Base-by-base conservation (phyloP, 2,113 vertebrate species). In the Chelonoidis abingdonii region DNA sequence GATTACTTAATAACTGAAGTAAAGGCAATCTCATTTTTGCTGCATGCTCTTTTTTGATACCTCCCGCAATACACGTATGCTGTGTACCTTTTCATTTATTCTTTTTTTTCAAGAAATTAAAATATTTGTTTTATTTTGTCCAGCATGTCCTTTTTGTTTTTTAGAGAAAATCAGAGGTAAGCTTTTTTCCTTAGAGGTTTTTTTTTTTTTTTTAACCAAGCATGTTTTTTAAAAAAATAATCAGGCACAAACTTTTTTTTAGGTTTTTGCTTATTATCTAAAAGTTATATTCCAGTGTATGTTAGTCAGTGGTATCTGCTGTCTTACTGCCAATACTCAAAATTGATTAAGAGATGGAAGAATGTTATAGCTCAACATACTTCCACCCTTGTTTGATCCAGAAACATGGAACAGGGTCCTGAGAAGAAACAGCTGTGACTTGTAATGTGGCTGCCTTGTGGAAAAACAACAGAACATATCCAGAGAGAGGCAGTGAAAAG, bases 41-140 rank as follows among this genome's bases (percentile, higher is more conserved):
- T 98, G 98, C 98, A 98, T 98, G 98, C 53, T n/a, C 93, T 95
- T 94, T 86, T 87, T 49, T 76, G 44, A 12, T 89, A 87, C 29
- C n/a, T 53, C 93, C 75, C 88, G 91, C 87, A 52, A 62, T 59
- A 69, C 76, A 80, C 88, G 44, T 90, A 83, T 92, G 52, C 84
- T 96, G 50, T 94, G 72, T 87, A 87, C 91, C 65, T 95, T 93
- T 95, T 96, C 25, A 44, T 95, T 97, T 62, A 47, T 86, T 49
- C 80, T 41, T 85, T 83, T 79, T 54, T 95, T 93, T 25, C 24
- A 17, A 78, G 78, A 93, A 90, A 22, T 19, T 84, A 41, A 92
- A 94, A 86, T 89, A 87, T 25, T 17, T 86, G 53, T 59, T 53
- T 78, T 87, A 82, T 82, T 94, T 92, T 27, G 16, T 92, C 76